These are phyloP conservation scores for Pseudochirops corinnae DNA, from an alignment of 2,797 vertebrate species.

Conservation along the genomic window DNA sequence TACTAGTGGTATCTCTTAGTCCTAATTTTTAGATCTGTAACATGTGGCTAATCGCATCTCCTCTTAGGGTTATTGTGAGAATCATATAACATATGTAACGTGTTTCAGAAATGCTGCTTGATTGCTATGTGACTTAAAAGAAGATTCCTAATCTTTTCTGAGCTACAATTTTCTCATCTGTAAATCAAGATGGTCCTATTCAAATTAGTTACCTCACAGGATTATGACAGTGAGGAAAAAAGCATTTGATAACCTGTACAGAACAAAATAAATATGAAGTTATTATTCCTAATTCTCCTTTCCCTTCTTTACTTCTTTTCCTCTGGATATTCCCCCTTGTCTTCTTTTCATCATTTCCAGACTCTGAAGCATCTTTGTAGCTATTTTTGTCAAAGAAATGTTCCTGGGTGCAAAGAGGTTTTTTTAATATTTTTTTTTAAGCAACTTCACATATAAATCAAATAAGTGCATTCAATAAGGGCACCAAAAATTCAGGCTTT, in stretches of 20 bases:
- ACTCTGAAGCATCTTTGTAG: background rate
- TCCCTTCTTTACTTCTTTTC: background rate
- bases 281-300: background rate
- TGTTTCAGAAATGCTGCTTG: background rate
- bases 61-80: background rate
- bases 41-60: background rate
- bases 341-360: background rate
- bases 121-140: background rate
- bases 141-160: background rate
- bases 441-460: background rate
- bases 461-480: background rate
- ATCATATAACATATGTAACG: background rate
- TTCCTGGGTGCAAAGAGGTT: background rate
- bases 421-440: background rate
- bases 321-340: background rate
- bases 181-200: background rate
- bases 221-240: background rate
- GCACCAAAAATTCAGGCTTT: background rate
- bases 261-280: background rate
- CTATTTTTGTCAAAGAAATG: background rate
- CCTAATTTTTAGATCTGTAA: background rate
- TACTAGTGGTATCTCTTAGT: background rate
- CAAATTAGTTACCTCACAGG: background rate
- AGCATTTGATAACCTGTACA: background rate
- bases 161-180: background rate